Evolutionary conservation across 2,888 invertebrate genomes (phyloP), one percentile per base, ranked within the genome.

Genomic region (Ectemnius continuus): DNA sequence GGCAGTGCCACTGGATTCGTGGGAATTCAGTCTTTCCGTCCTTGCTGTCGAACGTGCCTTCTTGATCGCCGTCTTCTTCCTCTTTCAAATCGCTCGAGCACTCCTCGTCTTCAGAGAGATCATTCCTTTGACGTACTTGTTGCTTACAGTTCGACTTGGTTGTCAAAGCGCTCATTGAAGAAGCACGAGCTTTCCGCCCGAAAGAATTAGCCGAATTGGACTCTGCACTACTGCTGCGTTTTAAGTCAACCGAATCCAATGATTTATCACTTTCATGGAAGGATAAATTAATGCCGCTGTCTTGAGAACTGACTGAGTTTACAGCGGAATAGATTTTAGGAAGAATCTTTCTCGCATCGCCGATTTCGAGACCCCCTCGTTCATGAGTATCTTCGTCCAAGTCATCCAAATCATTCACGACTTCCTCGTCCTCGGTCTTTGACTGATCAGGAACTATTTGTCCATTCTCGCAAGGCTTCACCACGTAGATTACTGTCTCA

Each of bases 231-330:
- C 89, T 90, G 74, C 90, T 89, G 3, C 89, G 85, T n/a, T 84
- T 85, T 47, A 86, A 61, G 45, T 87, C 87, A 0, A 82, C 67
- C 0, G 87, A 86, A 20, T 90, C 90, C 0, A 84, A 79, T 3
- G 89, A 93, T n/a, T 93, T 92, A 70, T 95, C 95, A 13, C 93
- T 93, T 81, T 95, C 95, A 62, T 94, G 94, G 89, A 95, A 95
- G 13, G 94, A 94, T 91, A 95, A 91, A 87, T 95, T 95, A 70
- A 96, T 95, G 0, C 95, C 95, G 83, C 95, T 95, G 87, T 96
- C 96, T 88, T 95, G 95, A 4, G 95, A 95, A 85, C 95, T 95
- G 65, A 94, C 93, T 67, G 95, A 94, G 73, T 94, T 94, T 64
- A 94, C 94, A 83, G 94, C 93, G 74, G 94, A 94, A 90, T 94